Conservation (phyloP, 2,888 invertebrate species). For the Merodon equestris region DNA sequence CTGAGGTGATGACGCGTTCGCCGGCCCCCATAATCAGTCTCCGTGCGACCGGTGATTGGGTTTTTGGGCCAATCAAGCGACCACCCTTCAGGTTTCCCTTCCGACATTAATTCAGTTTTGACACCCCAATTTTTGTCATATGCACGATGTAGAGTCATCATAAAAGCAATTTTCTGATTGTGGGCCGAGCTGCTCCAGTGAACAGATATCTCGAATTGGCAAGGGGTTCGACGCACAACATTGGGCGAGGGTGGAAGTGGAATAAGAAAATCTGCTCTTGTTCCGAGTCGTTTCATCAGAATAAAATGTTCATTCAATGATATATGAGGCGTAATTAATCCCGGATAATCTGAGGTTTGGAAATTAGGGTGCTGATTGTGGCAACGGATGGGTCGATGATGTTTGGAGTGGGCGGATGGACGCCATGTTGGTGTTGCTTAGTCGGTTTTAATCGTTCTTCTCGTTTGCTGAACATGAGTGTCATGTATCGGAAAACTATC, state of each 20-base stretch:
- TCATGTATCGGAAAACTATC: no score
- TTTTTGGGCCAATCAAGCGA: slow-evolving; percentile 35
- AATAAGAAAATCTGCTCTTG: slow-evolving; percentile 53
- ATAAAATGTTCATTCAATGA: slow-evolving; percentile 57
- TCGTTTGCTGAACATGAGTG: no score
- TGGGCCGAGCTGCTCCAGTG: slow-evolving; percentile 56
- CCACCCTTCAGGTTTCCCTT: slow-evolving; percentile 21
- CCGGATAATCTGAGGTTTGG: slow-evolving; percentile 63
- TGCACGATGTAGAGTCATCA: slow-evolving; percentile 48
- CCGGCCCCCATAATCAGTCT: slow-evolving; percentile 44
- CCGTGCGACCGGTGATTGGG: slow-evolving; percentile 47
- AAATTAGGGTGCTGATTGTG: slow-evolving; percentile 46
- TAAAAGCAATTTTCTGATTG: slow-evolving; percentile 68
- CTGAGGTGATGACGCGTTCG: not conserved
- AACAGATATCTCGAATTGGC: slow-evolving; percentile 34
- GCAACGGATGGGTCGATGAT: no score
- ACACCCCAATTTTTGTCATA: slow-evolving; percentile 30
- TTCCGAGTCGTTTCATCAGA: slow-evolving; percentile 31
- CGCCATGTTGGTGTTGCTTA: no score
- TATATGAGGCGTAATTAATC: slow-evolving; percentile 70
- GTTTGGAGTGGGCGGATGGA: no score
- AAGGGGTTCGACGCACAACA: slow-evolving; percentile 32
- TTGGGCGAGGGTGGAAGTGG: slow-evolving; percentile 17
- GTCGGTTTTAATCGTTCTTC: no score
- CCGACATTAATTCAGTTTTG: slow-evolving; percentile 62